phyloP scores from a whole-genome alignment of 2,888 invertebrate genomes.

The Salpingus planirostris region DNA sequence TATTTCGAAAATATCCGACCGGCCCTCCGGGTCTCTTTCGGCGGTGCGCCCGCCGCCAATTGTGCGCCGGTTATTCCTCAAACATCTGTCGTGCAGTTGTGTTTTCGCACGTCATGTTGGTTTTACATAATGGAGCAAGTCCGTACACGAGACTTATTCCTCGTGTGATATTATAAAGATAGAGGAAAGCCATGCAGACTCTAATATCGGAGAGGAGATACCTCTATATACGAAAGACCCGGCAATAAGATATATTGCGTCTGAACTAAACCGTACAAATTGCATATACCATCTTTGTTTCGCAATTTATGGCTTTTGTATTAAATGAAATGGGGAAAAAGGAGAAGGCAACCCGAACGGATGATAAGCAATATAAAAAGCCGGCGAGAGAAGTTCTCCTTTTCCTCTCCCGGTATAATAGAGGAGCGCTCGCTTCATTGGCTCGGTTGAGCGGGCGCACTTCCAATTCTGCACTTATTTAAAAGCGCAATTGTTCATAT shows the following conservation, averaged over 20 bases:
- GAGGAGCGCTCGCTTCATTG: no score
- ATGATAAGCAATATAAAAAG: constrained; percentile 15
- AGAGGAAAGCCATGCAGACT: no score
- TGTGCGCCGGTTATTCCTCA: constrained; percentile 25
- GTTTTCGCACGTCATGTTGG: constrained; percentile 36
- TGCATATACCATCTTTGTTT: constrained; percentile 27
- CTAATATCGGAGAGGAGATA: no score
- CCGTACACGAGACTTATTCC: no score
- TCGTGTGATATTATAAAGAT: no score
- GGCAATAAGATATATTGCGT: constrained; percentile 2
- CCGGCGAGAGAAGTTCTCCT: no score
- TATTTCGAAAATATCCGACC: constrained; percentile 31
- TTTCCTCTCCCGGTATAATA: no score
- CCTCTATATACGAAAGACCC: no score
- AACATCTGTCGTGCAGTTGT: constrained; percentile 31
- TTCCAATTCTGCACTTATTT: no score
- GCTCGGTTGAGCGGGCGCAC: no score
- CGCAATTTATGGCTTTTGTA: constrained; percentile 22
- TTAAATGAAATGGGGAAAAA: constrained; percentile 15
- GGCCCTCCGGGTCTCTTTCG: not conserved
- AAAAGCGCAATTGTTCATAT: no score
- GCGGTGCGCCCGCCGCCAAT: constrained; percentile 12
- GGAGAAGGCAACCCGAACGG: constrained; percentile 13
- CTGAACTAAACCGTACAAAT: constrained; percentile 23
- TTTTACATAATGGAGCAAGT: constrained; percentile 27